These are phyloP conservation scores for Chaitophorus viminalis DNA, from an alignment of 2,888 invertebrate genomes.

Conservation along the genomic window DNA sequence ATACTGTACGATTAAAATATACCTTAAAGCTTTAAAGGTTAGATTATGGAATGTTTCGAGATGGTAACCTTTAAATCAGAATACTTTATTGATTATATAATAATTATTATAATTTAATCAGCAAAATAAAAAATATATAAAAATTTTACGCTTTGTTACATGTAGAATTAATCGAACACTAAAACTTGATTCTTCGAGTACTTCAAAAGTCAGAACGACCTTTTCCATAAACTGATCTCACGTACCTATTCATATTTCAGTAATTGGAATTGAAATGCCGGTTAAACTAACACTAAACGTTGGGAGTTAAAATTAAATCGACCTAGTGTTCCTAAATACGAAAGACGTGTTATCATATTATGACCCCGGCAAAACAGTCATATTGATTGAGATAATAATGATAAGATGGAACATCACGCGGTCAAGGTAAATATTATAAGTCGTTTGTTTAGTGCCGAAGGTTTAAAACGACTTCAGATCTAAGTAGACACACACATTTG, in stretches of 20 bases:
- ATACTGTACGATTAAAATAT: not conserved
- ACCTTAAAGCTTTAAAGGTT: not conserved
- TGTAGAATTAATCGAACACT: constrained; percentile 6
- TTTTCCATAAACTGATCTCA: not conserved
- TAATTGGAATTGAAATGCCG: no score
- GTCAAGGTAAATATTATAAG: constrained; percentile 15
- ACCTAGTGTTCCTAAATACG: no score
- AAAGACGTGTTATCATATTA: no score
- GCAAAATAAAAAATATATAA: not conserved
- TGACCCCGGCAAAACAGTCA: constrained; percentile 21
- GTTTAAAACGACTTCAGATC: not conserved
- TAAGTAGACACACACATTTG: not conserved
- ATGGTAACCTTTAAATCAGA: not conserved
- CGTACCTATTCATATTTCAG: no score
- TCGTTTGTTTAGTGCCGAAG: not conserved
- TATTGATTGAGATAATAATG: not conserved
- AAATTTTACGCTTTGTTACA: not conserved
- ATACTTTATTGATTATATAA: not conserved
- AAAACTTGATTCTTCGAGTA: constrained; percentile 2
- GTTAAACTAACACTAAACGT: no score
- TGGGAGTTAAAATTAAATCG: not conserved
- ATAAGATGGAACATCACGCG: not conserved
- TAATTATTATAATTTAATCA: constrained; percentile 19
- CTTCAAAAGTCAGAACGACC: not conserved
- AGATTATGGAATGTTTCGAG: not conserved